These are phyloP conservation scores for Lasioglossum leucozonium DNA, from an alignment of 2,888 invertebrate species.

Conservation along the genomic window DNA sequence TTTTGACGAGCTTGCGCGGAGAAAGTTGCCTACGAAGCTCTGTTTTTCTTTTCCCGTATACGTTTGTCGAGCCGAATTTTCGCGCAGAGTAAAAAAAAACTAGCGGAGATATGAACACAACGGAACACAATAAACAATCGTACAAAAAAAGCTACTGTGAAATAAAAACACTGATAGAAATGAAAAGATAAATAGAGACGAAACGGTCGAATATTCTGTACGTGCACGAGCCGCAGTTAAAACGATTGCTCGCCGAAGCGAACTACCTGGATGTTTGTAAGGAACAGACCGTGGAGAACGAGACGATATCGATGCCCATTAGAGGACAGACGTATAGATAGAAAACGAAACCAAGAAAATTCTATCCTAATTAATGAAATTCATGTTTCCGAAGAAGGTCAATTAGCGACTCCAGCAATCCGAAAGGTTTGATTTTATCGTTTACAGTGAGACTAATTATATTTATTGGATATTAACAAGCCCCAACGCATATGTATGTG, in stretches of 20 bases:
- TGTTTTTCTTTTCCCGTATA: background rate
- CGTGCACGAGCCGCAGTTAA: background rate
- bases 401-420: no score
- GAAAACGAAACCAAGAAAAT: background rate
- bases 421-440: no score
- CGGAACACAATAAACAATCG: background rate
- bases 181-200: background rate
- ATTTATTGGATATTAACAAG: background rate
- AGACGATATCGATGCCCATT: background rate
- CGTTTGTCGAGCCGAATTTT: background rate
- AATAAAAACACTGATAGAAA: constrained; percentile 2
- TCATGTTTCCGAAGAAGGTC: no score
- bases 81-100: background rate
- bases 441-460: background rate
- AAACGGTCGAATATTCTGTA: background rate
- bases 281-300: background rate
- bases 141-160: background rate
- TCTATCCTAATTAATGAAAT: background rate
- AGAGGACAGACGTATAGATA: no score
- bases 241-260: background rate
- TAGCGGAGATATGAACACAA: background rate
- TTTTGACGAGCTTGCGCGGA: background rate
- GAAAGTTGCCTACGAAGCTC: background rate
- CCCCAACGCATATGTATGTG: background rate
- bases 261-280: background rate